These are phyloP conservation scores for Zygogramma bicolorata DNA, from an alignment of 2,888 invertebrate genomes.

Conservation along the genomic window DNA sequence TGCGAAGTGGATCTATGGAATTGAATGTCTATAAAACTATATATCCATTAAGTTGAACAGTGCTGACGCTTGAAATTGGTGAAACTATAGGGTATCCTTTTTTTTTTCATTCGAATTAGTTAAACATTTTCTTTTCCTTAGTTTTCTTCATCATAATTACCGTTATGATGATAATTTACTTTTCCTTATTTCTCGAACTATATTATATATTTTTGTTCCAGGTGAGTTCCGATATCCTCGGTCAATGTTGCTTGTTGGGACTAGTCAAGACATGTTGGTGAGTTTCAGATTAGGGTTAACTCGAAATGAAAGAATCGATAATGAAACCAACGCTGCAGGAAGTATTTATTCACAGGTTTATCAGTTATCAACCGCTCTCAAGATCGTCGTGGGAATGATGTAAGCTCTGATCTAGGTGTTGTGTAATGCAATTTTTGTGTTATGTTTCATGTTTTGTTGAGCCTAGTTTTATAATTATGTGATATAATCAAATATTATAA, in stretches of 20 bases:
- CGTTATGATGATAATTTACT: too few species aligned
- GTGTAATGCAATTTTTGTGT: not conserved
- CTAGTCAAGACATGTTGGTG: not conserved
- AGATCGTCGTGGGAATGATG: not conserved
- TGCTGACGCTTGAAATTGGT: too few species aligned
- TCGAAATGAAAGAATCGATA: not conserved
- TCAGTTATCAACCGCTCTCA: not conserved
- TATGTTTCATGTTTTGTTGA: too few species aligned
- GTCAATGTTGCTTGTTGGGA: not conserved
- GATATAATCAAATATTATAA: too few species aligned
- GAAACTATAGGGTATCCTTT: too few species aligned
- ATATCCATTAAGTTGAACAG: too few species aligned
- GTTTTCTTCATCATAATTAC: not conserved
- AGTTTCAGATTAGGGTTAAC: not conserved
- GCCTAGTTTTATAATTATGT: too few species aligned
- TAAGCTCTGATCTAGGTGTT: not conserved
- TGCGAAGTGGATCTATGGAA: too few species aligned
- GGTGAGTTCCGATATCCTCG: conserved; percentile 11
- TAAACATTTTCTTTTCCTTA: too few species aligned
- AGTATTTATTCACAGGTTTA: not conserved
- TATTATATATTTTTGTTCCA: conserved; percentile 17
- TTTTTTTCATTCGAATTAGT: too few species aligned
- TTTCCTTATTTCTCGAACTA: not conserved
- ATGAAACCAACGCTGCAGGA: not conserved
- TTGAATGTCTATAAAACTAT: too few species aligned